Evolutionary conservation across 2,888 invertebrate genomes (phyloP).

Genomic region (Oscheius sp.): DNA sequence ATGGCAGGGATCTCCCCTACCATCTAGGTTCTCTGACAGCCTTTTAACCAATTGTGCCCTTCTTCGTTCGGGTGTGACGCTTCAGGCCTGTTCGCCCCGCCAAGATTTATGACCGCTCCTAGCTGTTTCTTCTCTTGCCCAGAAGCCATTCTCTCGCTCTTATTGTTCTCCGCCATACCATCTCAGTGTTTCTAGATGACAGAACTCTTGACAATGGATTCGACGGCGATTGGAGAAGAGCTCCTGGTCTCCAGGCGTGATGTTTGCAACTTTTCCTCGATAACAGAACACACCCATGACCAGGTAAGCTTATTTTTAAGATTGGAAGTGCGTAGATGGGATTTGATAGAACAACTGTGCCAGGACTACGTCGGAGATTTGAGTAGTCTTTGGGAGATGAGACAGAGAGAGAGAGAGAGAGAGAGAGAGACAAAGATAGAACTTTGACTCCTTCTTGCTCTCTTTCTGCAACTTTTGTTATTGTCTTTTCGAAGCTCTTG

Average conservation of each 20-base stretch:
- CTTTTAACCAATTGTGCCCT: constrained; percentile 15
- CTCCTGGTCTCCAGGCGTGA: constrained; percentile 39
- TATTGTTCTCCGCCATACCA: constrained; percentile 32
- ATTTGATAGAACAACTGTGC: neutral
- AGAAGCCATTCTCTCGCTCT: neutral
- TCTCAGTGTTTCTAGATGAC: constrained; percentile 31
- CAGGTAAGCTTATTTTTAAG: constrained; percentile 31
- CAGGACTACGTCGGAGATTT: neutral
- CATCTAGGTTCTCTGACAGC: neutral
- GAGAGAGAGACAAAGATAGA: neutral
- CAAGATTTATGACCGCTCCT: constrained; percentile 23
- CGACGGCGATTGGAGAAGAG: constrained; percentile 49
- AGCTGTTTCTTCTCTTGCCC: constrained; percentile 24
- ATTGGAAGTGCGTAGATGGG: too few species aligned
- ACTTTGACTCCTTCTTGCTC: neutral
- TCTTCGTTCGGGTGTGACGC: constrained; percentile 15
- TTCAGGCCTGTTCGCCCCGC: constrained; percentile 31
- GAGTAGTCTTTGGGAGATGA: neutral
- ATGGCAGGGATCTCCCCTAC: neutral
- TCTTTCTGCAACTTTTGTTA: neutral
- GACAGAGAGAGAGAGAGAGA: neutral
- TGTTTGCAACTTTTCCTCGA: constrained; percentile 54
- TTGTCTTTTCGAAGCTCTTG: neutral
- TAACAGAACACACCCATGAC: constrained; percentile 54
- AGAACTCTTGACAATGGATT: constrained; percentile 42